Base-by-base conservation (phyloP, 2,113 vertebrate genomes). In the Alosa alosa region DNA sequence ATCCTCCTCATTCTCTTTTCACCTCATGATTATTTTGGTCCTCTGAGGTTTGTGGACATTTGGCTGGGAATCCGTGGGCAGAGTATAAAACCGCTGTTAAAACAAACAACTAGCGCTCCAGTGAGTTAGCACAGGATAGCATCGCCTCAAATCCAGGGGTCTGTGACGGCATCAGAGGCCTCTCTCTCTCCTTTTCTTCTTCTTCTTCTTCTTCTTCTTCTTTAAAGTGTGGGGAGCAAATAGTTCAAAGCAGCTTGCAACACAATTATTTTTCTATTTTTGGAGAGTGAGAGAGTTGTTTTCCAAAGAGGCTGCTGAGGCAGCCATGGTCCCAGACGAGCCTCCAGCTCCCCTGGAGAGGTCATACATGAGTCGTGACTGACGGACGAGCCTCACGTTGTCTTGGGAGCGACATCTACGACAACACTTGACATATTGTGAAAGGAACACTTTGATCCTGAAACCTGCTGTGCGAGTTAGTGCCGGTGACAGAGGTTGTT, bases 391-490 rank as follows among this genome's bases (percentile, higher is more conserved):
- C 25, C 13, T 36, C 13, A 39, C 31, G 36, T 78, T 78, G 72
- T 31, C 72, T 36, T 78, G 72, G 72, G 36, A 78, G 39, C 72
- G 11, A 39, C 9, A 9, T 1, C 64, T 25, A 31, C n/a, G 6
- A 25, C 64, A 25, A 72, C 64, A 72, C 64, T 31, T 72, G 64
- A 31, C 64, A 72, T 72, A 10, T 82, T 64, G 64, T 82, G 75
- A 72, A 81, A 82, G 52, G 68, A 4, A 87, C 81, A 78, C 89
- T 89, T 92, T 92, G 90, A 92, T 93, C 90, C 86, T 86, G 86
- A 90, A 93, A 94, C 87, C 87, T 90, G 89, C 83, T 89, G 90
- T 87, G 4, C 22, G 46, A 87, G 86, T 87, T 90, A 86, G 90
- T 90, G 92, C 4, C 25, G 25, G 55, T 10, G 64, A 72, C 64